These are phyloP conservation scores for Atethmia centrago DNA, from an alignment of 2,888 invertebrate species.

Conservation along the genomic window DNA sequence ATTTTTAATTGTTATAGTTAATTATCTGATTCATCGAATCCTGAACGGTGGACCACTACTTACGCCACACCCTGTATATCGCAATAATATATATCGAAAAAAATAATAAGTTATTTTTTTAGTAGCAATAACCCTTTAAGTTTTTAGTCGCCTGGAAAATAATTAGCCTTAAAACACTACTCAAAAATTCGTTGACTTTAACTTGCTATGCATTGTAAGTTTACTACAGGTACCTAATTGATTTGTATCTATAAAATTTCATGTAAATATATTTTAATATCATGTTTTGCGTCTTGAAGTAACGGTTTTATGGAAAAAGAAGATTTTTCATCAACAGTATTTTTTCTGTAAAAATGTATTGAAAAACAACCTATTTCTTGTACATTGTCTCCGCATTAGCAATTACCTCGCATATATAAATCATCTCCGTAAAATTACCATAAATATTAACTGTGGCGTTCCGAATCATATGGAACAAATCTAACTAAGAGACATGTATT, in stretches of 20 bases:
- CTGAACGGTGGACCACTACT: no score
- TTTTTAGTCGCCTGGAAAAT: no score
- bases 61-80: no score
- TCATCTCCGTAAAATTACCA: slow-evolving; percentile 55
- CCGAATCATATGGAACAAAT: no score
- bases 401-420: slow-evolving; percentile 31
- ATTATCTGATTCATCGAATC: no score
- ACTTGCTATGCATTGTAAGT: neutral
- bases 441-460: slow-evolving; percentile 62
- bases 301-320: neutral
- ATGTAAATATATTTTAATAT: neutral
- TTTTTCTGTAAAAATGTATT: neutral
- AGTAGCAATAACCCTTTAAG: no score
- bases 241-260: neutral
- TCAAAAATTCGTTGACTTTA: neutral
- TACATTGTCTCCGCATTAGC: slow-evolving; percentile 5
- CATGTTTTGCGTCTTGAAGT: neutral
- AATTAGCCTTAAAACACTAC: neutral
- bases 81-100: no score
- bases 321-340: neutral
- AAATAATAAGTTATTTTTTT: no score
- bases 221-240: neutral
- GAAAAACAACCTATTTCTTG: neutral
- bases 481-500: no score
- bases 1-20: no score